Conservation (phyloP, 53 echinoderm and acorn worm genomes). For the Paracentrotus lividus region DNA sequence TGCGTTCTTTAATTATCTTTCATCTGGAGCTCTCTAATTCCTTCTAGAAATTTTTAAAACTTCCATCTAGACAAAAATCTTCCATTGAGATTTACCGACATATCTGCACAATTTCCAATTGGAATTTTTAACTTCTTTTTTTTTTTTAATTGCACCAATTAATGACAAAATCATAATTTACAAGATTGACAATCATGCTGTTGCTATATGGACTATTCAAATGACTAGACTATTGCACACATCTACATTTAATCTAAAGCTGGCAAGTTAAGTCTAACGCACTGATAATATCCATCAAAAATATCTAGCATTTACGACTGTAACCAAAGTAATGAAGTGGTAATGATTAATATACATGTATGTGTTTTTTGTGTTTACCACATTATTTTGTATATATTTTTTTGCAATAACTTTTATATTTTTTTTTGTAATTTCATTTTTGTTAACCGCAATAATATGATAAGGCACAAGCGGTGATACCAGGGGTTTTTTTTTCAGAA, state of each 20-base stretch:
- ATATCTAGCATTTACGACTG: background rate
- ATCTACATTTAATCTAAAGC: background rate
- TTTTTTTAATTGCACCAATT: slow-evolving; percentile 5
- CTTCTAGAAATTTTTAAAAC: background rate
- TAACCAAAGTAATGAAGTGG: background rate
- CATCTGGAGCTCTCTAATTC: slow-evolving; percentile 19
- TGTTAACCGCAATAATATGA: background rate
- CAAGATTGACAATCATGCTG: slow-evolving; percentile 24
- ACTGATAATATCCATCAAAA: background rate
- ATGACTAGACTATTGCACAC: slow-evolving; percentile 32
- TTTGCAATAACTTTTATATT: background rate
- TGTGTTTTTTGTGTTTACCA: background rate
- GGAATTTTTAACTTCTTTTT: background rate
- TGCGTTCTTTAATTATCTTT: background rate
- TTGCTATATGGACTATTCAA: background rate
- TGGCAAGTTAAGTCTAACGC: slow-evolving; percentile 32
- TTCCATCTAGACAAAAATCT: background rate
- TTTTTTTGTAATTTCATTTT: too few species aligned
- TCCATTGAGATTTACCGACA: background rate
- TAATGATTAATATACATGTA: background rate
- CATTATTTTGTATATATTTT: background rate
- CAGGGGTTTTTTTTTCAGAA: slow-evolving; percentile 16
- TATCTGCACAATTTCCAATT: slow-evolving; percentile 21
- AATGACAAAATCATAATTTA: background rate
- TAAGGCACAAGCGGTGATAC: slow-evolving; percentile 51